Percentiles rank a stretch among this genome's conserved stretches.
Evolutionary conservation across 1,140 invertebrate genomes (phyloP).

Genomic region (Drosophila lowei): DNA sequence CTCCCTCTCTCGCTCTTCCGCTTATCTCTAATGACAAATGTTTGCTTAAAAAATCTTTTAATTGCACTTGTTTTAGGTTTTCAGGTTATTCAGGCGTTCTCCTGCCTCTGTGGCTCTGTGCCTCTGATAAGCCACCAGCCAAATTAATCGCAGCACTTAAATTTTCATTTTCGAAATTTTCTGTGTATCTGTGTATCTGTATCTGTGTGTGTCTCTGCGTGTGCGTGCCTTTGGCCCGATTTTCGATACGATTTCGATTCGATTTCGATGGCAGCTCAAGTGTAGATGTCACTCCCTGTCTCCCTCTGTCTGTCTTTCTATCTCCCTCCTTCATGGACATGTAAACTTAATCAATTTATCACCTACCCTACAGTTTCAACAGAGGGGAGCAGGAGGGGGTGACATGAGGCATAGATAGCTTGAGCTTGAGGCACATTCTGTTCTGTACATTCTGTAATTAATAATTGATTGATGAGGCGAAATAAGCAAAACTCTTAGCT

Average conservation of each 20-base stretch:
- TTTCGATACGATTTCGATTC: slow-evolving; percentile 48
- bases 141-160: slow-evolving; percentile 82
- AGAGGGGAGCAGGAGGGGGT: background rate
- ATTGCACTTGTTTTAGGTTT: slow-evolving; percentile 73
- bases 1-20: slow-evolving; percentile 1
- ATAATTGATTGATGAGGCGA: slow-evolving; percentile 77
- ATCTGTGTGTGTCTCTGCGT: background rate
- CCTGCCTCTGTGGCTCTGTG: slow-evolving; percentile 15
- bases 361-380: slow-evolving; percentile 1
- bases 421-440: slow-evolving; percentile 14
- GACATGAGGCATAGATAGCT: slow-evolving; percentile 10
- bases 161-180: slow-evolving; percentile 74
- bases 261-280: slow-evolving; percentile 40
- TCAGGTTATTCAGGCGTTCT: slow-evolving; percentile 16
- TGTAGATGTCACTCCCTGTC: slow-evolving; percentile 13
- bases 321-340: slow-evolving; percentile 34
- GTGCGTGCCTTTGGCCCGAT: slow-evolving; percentile 24
- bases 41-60: slow-evolving; percentile 80
- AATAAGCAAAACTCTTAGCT: slow-evolving; percentile 34
- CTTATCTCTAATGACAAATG: slow-evolving; percentile 81
- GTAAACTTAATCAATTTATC: slow-evolving; percentile 79
- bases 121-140: slow-evolving; percentile 77
- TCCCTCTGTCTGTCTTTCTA: slow-evolving; percentile 8
- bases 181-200: slow-evolving; percentile 17
- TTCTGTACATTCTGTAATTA: slow-evolving; percentile 70